phyloP scores from a whole-genome alignment of 2,888 invertebrate genomes.

The Andrena dorsata region DNA sequence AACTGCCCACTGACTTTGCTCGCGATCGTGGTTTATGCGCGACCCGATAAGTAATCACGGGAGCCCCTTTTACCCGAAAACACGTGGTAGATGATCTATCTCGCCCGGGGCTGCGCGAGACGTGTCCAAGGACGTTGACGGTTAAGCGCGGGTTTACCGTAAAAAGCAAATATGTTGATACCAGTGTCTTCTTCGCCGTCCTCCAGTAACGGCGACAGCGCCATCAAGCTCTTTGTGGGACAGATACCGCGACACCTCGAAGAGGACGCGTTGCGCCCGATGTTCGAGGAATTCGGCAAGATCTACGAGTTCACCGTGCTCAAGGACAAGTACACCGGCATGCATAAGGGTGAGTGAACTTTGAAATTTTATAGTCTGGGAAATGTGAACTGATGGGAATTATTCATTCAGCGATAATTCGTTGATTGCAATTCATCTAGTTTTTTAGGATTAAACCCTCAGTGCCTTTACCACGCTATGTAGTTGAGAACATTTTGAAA shows the following conservation, averaged over 20 bases:
- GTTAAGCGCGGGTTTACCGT: neutral
- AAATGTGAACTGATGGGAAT: neutral
- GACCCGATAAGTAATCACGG: conserved; percentile 67
- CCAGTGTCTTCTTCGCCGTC: conserved; percentile 83
- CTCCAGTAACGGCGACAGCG: conserved; percentile 86
- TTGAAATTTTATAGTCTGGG: neutral
- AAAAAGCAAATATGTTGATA: conserved; percentile 75
- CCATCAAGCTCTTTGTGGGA: conserved; percentile 95
- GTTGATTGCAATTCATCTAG: no score
- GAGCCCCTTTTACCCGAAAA: conserved; percentile 39
- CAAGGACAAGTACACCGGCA: conserved; percentile 97
- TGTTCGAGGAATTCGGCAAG: conserved; percentile 97
- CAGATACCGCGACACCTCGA: conserved; percentile 96
- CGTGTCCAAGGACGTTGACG: conserved; percentile 44
- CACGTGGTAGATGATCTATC: conserved; percentile 54
- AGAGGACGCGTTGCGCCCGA: conserved; percentile 94
- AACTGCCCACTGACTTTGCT: conserved; percentile 62
- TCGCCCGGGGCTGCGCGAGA: neutral
- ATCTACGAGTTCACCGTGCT: conserved; percentile 97
- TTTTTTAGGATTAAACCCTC: no score
- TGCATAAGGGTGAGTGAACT: conserved; percentile 93
- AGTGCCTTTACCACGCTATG: no score
- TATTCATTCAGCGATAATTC: neutral
- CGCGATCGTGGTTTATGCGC: conserved; percentile 60
- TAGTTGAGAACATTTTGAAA: no score